Evolutionary conservation across 2,113 vertebrate genomes (phyloP).

Genomic region (Gymnobelideus leadbeateri): DNA sequence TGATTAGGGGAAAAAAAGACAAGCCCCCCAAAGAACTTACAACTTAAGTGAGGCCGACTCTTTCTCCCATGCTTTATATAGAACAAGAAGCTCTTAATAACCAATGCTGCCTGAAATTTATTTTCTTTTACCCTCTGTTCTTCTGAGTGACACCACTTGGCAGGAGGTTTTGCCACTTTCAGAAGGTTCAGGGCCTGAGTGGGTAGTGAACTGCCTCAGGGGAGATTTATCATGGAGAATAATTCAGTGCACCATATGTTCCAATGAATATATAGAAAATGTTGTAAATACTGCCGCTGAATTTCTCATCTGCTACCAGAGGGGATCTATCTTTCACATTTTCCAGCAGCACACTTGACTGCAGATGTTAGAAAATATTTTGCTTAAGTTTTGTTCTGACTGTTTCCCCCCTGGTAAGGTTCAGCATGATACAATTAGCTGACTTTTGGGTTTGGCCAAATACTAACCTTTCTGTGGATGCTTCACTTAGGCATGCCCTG

Average conservation of each 20-base stretch:
- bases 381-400: constrained; percentile 70
- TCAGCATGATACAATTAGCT: constrained; percentile 49
- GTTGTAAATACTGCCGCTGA: constrained; percentile 73
- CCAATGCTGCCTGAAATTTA: constrained; percentile 15
- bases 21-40: background rate
- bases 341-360: constrained; percentile 70
- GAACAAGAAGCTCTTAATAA: constrained; percentile 47
- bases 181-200: constrained; percentile 71
- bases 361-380: constrained; percentile 75
- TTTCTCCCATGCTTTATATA: constrained; percentile 21
- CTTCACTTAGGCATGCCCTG: constrained; percentile 63
- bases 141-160: constrained; percentile 71
- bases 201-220: constrained; percentile 73
- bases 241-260: constrained; percentile 78
- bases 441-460: constrained; percentile 67
- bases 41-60: constrained; percentile 19
- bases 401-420: constrained; percentile 58
- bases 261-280: constrained; percentile 73
- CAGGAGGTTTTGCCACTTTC: constrained; percentile 71
- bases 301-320: constrained; percentile 75
- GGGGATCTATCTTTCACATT: constrained; percentile 71
- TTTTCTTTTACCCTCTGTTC: constrained; percentile 52
- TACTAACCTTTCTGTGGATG: constrained; percentile 60
- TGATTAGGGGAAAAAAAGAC: constrained; percentile 34
- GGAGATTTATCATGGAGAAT: constrained; percentile 78